Evolutionary conservation across 2,888 invertebrate genomes (phyloP).

Genomic region (Rotaria sp.): DNA sequence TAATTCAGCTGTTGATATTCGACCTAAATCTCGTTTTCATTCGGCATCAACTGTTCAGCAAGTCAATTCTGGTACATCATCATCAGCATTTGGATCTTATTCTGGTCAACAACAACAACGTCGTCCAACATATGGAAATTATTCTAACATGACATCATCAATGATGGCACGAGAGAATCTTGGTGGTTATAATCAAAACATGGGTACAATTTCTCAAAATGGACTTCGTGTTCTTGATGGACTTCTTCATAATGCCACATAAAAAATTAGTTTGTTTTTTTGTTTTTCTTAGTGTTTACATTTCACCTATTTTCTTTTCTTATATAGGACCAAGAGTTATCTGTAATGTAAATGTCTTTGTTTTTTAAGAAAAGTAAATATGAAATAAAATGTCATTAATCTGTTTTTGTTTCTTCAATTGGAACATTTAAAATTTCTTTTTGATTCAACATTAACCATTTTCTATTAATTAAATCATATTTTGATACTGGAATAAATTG

Average conservation of each 20-base stretch:
- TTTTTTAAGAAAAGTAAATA: not conserved
- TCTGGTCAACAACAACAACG: not conserved
- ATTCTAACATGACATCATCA: constrained; percentile 10
- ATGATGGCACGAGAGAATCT: constrained; percentile 6
- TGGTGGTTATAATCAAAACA: not conserved
- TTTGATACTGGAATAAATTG: not conserved
- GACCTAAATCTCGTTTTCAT: not conserved
- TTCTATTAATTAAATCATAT: not conserved
- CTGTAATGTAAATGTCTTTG: not conserved
- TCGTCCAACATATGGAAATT: not conserved
- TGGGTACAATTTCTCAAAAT: constrained; percentile 18
- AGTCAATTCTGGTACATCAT: not conserved
- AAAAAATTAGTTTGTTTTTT: not conserved
- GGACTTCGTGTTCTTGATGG: constrained; percentile 25
- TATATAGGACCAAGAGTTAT: not conserved
- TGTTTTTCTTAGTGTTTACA: not conserved
- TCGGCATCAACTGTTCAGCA: not conserved
- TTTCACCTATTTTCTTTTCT: not conserved
- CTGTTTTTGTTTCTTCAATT: not conserved
- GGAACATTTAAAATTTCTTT: not conserved
- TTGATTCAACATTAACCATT: constrained; percentile 7
- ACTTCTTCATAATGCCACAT: not conserved
- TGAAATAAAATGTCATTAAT: not conserved
- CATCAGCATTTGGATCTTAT: not conserved
- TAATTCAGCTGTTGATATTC: not conserved